Evolutionary conservation across 2,888 invertebrate genomes (phyloP).

Genomic region (Selenia dentaria): DNA sequence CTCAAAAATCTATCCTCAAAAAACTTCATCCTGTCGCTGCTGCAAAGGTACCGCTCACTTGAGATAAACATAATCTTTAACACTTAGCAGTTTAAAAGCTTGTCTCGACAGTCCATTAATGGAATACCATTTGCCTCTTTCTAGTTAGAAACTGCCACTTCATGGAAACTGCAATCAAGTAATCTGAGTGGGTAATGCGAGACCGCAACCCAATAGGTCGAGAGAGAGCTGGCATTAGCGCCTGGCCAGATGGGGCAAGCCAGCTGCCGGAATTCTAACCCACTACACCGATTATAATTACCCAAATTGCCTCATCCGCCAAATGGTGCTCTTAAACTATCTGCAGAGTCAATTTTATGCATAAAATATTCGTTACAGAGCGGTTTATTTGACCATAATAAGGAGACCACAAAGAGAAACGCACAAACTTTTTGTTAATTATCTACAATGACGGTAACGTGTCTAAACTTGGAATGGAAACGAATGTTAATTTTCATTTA

Average conservation of each 20-base stretch:
- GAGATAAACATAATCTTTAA: conserved; percentile 30
- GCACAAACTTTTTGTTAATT: conserved; percentile 36
- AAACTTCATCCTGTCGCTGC: conserved; percentile 24
- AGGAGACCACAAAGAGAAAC: conserved; percentile 17
- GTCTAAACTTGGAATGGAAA: conserved; percentile 37
- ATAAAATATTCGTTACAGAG: conserved; percentile 15
- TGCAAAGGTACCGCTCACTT: conserved; percentile 25
- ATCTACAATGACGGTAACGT: conserved; percentile 36
- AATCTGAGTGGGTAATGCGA: conserved; percentile 61
- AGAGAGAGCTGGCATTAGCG: conserved; percentile 38
- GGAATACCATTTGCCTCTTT: conserved; percentile 29
- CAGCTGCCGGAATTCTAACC: conserved; percentile 74
- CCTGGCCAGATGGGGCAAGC: conserved; percentile 64
- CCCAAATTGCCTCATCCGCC: conserved; percentile 64
- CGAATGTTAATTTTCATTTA: conserved; percentile 63
- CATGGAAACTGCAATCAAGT: conserved; percentile 59
- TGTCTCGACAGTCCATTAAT: conserved; percentile 15
- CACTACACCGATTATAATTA: conserved; percentile 78
- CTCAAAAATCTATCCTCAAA: conserved; percentile 28
- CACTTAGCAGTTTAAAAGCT: conserved; percentile 33
- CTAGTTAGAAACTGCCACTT: conserved; percentile 57
- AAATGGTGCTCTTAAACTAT: conserved; percentile 57
- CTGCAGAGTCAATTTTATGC: conserved; percentile 6
- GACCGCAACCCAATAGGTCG: conserved; percentile 64
- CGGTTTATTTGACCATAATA: conserved; percentile 9